Evolutionary conservation across 2,888 invertebrate species (phyloP), one percentile per base, ranked within the genome.

Genomic region (Tetheella fluctuosa): DNA sequence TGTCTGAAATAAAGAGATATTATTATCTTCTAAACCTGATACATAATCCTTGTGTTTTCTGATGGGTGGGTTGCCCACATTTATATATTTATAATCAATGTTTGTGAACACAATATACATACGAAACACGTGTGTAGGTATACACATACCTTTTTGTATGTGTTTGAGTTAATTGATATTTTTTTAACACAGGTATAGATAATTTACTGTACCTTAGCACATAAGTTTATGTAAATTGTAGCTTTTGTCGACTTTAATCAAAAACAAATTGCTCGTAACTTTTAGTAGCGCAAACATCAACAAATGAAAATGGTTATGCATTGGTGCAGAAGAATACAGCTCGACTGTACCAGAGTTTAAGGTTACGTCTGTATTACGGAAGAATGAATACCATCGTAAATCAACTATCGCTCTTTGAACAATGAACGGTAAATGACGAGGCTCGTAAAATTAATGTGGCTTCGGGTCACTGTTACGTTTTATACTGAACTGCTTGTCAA

Each of bases 1-100:
- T 99, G 98, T 65, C 98, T 92, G 85, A 2, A 78, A 80, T 37
- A 28, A 62, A 23, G 54, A 34, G 1, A 6, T 15, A 10, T 28
- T 8, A 48, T 17, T 2, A 10, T 0, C 2, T 48, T 6, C 20
- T 20, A 10, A 10, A 20, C n/a, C 13, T 34, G 1, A 34, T 30
- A 30, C 1, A 30, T 25, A 25, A 25, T n/a, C n/a, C n/a, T n/a
- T n/a, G 6, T 25, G 6, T 25, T 25, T 25, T 25, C 25, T n/a
- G n/a, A n/a, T n/a, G n/a, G n/a, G n/a, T n/a, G n/a, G n/a, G n/a
- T n/a, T n/a, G n/a, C n/a, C n/a, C 25, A 25, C 25, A 4, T 25
- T 25, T 6, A 25, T 25, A 25, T 25, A 25, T 25, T 25, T 25
- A 25, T 25, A 25, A 25, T 6, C 25, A 25, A 25, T 25, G 25